phyloP scores from a whole-genome alignment of 2,888 invertebrate species.

The Folsomia candida region DNA sequence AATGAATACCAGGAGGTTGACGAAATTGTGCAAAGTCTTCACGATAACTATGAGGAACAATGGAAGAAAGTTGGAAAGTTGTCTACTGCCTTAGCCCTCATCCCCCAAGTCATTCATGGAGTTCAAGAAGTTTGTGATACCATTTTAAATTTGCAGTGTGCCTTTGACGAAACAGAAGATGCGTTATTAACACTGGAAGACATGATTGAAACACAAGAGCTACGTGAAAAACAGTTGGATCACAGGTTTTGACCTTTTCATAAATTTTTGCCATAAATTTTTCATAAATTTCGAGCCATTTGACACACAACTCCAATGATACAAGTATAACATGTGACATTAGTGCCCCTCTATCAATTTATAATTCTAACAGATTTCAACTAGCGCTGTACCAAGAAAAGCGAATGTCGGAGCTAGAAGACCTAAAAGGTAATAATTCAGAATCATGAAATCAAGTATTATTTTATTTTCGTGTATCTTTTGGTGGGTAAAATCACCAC shows the following conservation, averaged over 20 bases:
- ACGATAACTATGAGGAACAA: slow-evolving; percentile 56
- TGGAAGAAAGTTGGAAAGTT: slow-evolving; percentile 55
- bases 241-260: no score
- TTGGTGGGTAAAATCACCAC: no score
- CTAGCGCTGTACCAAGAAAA: slow-evolving; percentile 69
- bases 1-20: slow-evolving; percentile 53
- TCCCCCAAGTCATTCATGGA: slow-evolving; percentile 57
- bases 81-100: slow-evolving; percentile 55
- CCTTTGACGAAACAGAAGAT: slow-evolving; percentile 49
- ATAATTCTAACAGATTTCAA: no score
- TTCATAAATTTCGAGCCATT: no score
- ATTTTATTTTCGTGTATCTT: no score
- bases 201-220: slow-evolving; percentile 66
- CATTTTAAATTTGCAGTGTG: slow-evolving; percentile 53
- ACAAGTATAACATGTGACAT: no score
- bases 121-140: slow-evolving; percentile 58
- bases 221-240: slow-evolving; percentile 69
- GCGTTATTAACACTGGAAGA: slow-evolving; percentile 54
- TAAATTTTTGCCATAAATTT: no score
- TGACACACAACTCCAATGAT: no score
- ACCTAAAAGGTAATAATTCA: slow-evolving; percentile 61
- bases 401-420: slow-evolving; percentile 61
- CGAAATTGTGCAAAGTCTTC: slow-evolving; percentile 56
- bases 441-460: no score
- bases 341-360: no score